A percentile compares a stretch with the other conserved stretches of the same genome.
phyloP scores from a whole-genome alignment of 1,140 invertebrate genomes.

The Scaptodrosophila lebanonensis region DNA sequence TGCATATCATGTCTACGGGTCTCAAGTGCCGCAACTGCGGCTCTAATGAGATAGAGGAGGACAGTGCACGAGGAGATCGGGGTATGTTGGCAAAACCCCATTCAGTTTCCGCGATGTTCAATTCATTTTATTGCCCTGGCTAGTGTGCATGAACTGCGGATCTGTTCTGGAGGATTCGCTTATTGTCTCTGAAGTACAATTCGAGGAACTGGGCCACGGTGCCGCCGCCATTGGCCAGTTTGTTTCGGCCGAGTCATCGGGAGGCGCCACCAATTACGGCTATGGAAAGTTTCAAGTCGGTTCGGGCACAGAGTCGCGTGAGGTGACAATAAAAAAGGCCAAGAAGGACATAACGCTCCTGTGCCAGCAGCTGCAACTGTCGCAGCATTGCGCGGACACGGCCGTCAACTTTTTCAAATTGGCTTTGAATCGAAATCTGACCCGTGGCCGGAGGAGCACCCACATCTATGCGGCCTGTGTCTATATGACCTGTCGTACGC shows the following conservation, averaged over 20 bases:
- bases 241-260: conserved; percentile 91
- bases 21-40: conserved; percentile 93
- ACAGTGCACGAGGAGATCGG: conserved; percentile 91
- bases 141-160: conserved; percentile 96
- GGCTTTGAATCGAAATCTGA: conserved; percentile 91
- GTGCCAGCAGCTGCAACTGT: conserved; percentile 88
- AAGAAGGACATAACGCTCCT: conserved; percentile 87
- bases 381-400: conserved; percentile 93
- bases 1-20: conserved; percentile 58
- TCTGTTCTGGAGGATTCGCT: conserved; percentile 96
- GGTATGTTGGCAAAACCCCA: conserved; percentile 25
- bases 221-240: conserved; percentile 93
- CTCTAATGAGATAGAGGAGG: conserved; percentile 95
- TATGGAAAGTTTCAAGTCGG: conserved; percentile 89
- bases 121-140: conserved; percentile 74
- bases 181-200: conserved; percentile 97
- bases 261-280: conserved; percentile 85
- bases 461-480: conserved; percentile 98
- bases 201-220: conserved; percentile 94
- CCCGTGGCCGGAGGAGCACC: conserved; percentile 92
- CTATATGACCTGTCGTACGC: conserved; percentile 97
- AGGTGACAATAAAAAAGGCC: conserved; percentile 93
- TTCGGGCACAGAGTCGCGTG: conserved; percentile 90
- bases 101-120: neutral
- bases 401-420: conserved; percentile 98